Conservation (phyloP, 2,797 vertebrate genomes). For the Numenius phaeopus region DNA sequence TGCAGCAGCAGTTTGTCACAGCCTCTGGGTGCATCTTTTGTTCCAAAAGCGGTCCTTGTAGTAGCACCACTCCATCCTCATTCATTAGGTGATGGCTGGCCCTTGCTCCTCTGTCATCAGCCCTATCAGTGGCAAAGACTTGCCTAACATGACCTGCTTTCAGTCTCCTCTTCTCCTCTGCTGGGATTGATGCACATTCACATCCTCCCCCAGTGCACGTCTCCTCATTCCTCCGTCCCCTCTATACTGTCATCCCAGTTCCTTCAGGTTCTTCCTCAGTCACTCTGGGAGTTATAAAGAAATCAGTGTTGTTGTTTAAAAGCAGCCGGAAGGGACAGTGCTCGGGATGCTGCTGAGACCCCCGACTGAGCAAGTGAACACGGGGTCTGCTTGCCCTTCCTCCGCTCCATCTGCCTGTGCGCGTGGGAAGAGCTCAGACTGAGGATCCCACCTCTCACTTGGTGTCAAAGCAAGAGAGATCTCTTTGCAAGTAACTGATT, state of each 20-base stretch:
- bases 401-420: background rate
- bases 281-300: background rate
- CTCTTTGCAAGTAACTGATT: background rate
- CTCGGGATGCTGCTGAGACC: background rate
- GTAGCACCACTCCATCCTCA: background rate
- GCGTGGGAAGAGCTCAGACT: background rate
- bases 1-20: background rate
- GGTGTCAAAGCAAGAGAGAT: background rate
- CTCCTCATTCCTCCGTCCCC: background rate
- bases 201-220: background rate
- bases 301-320: background rate
- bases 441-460: background rate
- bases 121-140: background rate
- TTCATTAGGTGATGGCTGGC: background rate
- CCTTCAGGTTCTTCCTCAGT: background rate
- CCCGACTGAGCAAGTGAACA: background rate
- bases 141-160: background rate
- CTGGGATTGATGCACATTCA: background rate
- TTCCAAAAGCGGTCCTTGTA: background rate
- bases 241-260: background rate
- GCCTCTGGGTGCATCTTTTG: background rate
- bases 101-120: background rate
- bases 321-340: background rate
- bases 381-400: background rate
- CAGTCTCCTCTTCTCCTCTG: background rate